Evolutionary conservation across 2,113 vertebrate genomes (phyloP).

Genomic region (Sapayoa aenigma): DNA sequence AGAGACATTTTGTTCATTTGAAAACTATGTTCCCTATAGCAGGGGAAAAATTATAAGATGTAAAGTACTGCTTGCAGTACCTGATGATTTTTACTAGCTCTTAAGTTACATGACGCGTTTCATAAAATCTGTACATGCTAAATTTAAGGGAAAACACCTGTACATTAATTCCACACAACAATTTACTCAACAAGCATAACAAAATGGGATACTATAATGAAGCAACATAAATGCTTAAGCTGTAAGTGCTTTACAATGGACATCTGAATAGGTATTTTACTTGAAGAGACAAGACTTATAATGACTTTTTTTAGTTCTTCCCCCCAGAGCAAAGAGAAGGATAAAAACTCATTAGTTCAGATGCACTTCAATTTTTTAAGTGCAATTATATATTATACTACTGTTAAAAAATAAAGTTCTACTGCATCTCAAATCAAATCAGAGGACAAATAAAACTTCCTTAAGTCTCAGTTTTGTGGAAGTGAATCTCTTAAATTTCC

Average conservation of each 20-base stretch:
- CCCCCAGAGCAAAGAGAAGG: neutral
- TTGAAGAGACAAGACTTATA: neutral
- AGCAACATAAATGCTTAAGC: neutral
- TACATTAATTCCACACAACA: neutral
- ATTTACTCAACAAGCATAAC: neutral
- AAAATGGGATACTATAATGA: neutral
- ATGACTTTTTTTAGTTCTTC: neutral
- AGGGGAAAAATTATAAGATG: neutral
- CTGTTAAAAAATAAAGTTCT: neutral
- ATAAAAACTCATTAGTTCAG: neutral
- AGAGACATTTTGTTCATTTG: neutral
- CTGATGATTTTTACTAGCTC: neutral
- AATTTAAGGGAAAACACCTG: neutral
- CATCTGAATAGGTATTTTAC: neutral
- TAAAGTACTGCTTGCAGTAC: neutral
- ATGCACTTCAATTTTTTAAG: neutral
- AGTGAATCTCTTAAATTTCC: neutral
- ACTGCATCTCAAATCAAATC: neutral
- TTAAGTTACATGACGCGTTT: neutral
- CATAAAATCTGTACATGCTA: neutral
- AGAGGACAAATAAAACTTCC: neutral
- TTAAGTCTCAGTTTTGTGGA: neutral
- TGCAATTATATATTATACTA: neutral
- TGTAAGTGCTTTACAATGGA: neutral
- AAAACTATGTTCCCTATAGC: neutral